These are phyloP conservation scores for Columba guinea DNA, from an alignment of 2,797 vertebrate genomes.

Conservation along the genomic window DNA sequence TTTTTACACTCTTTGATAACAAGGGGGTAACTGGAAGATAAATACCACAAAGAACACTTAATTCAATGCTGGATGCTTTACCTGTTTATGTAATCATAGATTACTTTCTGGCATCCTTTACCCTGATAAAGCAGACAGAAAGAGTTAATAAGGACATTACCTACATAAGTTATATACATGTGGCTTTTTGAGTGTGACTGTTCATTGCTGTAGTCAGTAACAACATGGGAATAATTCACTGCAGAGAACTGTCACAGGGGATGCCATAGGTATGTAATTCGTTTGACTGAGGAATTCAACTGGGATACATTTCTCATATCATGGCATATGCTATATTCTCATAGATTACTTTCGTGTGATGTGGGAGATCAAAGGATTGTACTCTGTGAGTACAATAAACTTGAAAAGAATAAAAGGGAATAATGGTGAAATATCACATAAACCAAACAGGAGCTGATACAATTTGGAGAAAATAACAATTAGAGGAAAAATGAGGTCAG, in stretches of 20 bases:
- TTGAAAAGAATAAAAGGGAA: slow-evolving; percentile 19
- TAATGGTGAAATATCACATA: not conserved
- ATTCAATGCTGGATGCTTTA: not conserved
- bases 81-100: not conserved
- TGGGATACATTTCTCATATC: slow-evolving; percentile 39
- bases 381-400: not conserved
- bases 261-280: not conserved
- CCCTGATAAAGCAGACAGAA: not conserved
- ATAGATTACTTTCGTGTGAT: slow-evolving; percentile 29
- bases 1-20: not conserved
- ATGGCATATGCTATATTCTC: not conserved
- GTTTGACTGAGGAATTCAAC: slow-evolving; percentile 42
- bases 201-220: not conserved
- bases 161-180: not conserved
- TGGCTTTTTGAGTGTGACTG: not conserved
- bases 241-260: not conserved
- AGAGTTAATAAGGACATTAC: not conserved
- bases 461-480: not conserved
- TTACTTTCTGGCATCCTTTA: not conserved
- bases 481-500: not conserved
- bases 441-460: not conserved
- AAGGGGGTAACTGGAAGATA: not conserved
- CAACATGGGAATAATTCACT: not conserved
- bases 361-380: slow-evolving; percentile 58
- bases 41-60: not conserved